These are phyloP conservation scores for Argyresthia albistria DNA, from an alignment of 2,888 invertebrate species.

Conservation along the genomic window DNA sequence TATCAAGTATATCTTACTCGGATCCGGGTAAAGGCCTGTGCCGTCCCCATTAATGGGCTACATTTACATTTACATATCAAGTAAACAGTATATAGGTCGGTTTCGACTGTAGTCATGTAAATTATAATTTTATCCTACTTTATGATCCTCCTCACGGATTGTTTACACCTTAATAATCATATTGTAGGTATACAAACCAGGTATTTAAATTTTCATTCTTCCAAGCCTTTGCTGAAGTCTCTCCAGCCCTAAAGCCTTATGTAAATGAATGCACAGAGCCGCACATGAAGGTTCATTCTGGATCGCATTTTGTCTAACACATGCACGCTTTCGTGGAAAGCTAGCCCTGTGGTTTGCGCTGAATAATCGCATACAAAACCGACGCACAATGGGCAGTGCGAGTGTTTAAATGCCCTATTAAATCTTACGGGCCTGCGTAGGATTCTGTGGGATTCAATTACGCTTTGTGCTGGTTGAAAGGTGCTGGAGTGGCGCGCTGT, in stretches of 20 bases:
- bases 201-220: not conserved
- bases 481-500: slow-evolving; percentile 60
- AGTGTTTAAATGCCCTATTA: slow-evolving; percentile 73
- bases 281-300: slow-evolving; percentile 36
- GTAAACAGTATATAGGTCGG: no score
- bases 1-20: no score
- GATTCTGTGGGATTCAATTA: slow-evolving; percentile 72
- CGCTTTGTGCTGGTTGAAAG: slow-evolving; percentile 70
- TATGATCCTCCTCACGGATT: no score
- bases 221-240: slow-evolving; percentile 4
- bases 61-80: no score
- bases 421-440: slow-evolving; percentile 66
- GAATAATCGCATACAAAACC: slow-evolving; percentile 68
- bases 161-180: not conserved
- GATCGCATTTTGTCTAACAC: slow-evolving; percentile 45
- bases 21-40: no score
- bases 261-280: slow-evolving; percentile 33
- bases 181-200: not conserved
- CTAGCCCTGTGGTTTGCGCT: slow-evolving; percentile 54
- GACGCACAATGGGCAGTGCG: slow-evolving; percentile 68
- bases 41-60: no score
- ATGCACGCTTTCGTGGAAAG: slow-evolving; percentile 50
- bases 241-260: slow-evolving; percentile 14
- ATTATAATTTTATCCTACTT: no score
- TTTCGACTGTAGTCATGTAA: no score